These are phyloP conservation scores for Psammodynastes pulverulentus DNA, from an alignment of 2,113 vertebrate species.

Conservation along the genomic window DNA sequence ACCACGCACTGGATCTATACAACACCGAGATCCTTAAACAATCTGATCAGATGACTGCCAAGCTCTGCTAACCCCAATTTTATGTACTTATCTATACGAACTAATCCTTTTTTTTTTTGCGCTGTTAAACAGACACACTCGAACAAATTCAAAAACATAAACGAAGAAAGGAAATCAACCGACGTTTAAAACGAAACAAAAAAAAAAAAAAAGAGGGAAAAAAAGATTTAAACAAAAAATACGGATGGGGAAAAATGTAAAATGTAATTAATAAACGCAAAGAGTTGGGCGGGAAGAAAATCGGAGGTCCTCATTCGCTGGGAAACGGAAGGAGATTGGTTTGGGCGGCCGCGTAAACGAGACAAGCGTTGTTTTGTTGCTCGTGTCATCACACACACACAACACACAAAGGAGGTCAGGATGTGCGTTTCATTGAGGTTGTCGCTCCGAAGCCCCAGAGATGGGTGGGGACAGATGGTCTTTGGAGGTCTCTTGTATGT, in stretches of 20 bases:
- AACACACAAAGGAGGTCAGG: conserved; percentile 59
- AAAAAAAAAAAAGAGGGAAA: conserved; percentile 41
- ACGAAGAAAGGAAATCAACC: conserved; percentile 26
- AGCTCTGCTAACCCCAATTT: conserved; percentile 88
- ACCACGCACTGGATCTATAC: conserved; percentile 98
- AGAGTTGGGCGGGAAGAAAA: conserved; percentile 46
- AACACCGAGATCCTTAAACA: conserved; percentile 99
- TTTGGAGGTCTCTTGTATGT: conserved; percentile 52
- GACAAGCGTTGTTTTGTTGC: conserved; percentile 94
- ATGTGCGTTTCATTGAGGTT: conserved; percentile 65
- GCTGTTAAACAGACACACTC: conserved; percentile 65
- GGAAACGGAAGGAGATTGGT: conserved; percentile 67
- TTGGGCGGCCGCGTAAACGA: conserved; percentile 71
- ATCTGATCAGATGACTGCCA: conserved; percentile 96
- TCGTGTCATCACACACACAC: conserved; percentile 78
- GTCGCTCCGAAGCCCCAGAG: conserved; percentile 57
- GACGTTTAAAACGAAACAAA: conserved; percentile 24
- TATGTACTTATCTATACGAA: conserved; percentile 47
- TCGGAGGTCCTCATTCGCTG: conserved; percentile 67
- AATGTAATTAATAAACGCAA: conserved; percentile 87
- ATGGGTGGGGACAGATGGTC: conserved; percentile 30
- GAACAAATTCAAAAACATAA: not conserved
- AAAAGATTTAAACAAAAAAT: conserved; percentile 27
- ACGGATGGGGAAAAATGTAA: conserved; percentile 75
- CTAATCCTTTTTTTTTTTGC: conserved; percentile 71